Conservation (phyloP, 2,797 vertebrate species). For the Enteromius argenteus region DNA sequence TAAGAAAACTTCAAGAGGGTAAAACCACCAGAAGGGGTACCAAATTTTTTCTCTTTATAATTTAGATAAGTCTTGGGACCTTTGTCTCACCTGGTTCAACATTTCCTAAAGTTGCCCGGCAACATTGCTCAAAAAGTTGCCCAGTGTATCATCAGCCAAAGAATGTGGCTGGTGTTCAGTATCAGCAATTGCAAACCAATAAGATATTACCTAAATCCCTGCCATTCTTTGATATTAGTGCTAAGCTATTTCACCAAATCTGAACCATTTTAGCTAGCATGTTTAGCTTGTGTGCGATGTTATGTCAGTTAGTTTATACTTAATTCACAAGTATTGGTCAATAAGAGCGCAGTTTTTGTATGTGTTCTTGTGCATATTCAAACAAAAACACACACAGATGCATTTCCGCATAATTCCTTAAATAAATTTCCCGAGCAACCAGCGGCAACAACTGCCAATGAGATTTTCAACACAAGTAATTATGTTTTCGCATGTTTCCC, state of each 20-base stretch:
- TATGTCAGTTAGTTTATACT: background rate
- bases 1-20: no score
- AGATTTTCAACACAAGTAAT: constrained; percentile 77
- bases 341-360: background rate
- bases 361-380: constrained; percentile 17
- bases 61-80: no score
- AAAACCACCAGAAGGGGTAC: no score
- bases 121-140: no score
- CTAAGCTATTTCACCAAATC: background rate
- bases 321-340: background rate
- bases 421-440: constrained; percentile 80
- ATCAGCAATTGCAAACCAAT: constrained; percentile 27
- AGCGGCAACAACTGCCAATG: constrained; percentile 74
- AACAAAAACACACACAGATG: constrained; percentile 51
- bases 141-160: background rate
- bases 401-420: constrained; percentile 64
- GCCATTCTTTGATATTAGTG: constrained; percentile 26
- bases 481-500: constrained; percentile 78
- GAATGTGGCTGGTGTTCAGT: constrained; percentile 11
- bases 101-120: no score
- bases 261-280: background rate
- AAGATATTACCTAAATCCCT: constrained; percentile 31
- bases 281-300: background rate
- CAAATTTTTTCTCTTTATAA: no score
- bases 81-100: no score